phyloP scores from a whole-genome alignment of 1,140 invertebrate species.

The Drosophila lini region DNA sequence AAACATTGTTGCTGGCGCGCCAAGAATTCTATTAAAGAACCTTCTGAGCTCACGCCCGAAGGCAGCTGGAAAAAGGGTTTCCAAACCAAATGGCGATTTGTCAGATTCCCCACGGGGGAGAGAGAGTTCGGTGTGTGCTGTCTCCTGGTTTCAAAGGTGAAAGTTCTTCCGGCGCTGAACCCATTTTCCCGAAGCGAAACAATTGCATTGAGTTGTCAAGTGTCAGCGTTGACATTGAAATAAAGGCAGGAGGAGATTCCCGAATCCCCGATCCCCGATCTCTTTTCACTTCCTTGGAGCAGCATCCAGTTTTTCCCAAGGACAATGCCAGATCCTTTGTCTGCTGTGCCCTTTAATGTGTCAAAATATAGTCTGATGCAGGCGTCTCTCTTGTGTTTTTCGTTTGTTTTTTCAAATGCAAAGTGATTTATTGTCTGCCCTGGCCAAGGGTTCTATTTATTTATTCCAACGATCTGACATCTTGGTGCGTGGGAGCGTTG shows the following conservation, averaged over 20 bases:
- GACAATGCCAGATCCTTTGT: slow-evolving; percentile 56
- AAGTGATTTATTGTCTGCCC: slow-evolving; percentile 76
- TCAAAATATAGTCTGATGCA: slow-evolving; percentile 77
- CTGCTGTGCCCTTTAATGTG: slow-evolving; percentile 73
- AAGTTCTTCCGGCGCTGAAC: slow-evolving; percentile 75
- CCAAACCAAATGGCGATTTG: slow-evolving; percentile 57
- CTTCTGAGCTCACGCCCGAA: slow-evolving; percentile 34
- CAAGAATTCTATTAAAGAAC: slow-evolving; percentile 70
- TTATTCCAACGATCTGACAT: slow-evolving; percentile 29
- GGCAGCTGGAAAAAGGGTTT: slow-evolving; percentile 41
- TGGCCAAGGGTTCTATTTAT: slow-evolving; percentile 17
- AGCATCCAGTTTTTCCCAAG: slow-evolving; percentile 28
- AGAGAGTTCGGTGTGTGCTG: neutral
- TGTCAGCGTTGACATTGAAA: slow-evolving; percentile 78
- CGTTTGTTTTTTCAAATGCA: slow-evolving; percentile 57
- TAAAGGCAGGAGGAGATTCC: slow-evolving; percentile 31
- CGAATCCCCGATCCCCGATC: neutral
- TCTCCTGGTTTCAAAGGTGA: slow-evolving; percentile 53
- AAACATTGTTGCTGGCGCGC: slow-evolving; percentile 70
- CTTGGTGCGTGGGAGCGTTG: slow-evolving; percentile 64
- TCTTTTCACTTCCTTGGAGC: slow-evolving; percentile 33
- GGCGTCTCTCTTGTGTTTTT: slow-evolving; percentile 19
- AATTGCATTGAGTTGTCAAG: slow-evolving; percentile 80
- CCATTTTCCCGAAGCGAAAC: slow-evolving; percentile 24
- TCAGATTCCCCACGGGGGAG: slow-evolving; percentile 22